These are phyloP conservation scores for Eriocheir sinensis DNA, from an alignment of 1,140 invertebrate species.

Conservation along the genomic window DNA sequence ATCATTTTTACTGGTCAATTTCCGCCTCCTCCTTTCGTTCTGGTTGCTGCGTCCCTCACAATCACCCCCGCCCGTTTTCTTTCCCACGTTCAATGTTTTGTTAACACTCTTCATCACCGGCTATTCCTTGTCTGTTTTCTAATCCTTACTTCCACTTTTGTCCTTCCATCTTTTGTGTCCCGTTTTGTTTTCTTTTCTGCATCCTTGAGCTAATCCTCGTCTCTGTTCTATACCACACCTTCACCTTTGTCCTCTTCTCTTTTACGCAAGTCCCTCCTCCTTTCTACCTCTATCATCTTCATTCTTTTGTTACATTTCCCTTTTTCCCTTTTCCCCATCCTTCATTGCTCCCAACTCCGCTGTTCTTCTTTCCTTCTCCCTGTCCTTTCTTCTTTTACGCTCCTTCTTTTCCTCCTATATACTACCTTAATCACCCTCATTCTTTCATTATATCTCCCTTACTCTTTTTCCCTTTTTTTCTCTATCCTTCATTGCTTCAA, in stretches of 20 bases:
- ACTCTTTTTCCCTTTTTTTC: background rate
- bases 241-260: background rate
- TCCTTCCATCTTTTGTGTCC: background rate
- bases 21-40: background rate
- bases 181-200: background rate
- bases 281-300: background rate
- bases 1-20: no score
- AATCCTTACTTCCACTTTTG: background rate
- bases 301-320: background rate
- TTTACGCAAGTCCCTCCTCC: no score
- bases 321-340: background rate
- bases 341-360: background rate
- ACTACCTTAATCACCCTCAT: background rate
- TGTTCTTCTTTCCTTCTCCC: background rate
- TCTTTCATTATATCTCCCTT: background rate
- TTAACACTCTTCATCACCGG: background rate
- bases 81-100: background rate
- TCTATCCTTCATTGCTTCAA: background rate
- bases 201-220: background rate
- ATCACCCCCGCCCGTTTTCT: background rate
- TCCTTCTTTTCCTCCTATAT: background rate
- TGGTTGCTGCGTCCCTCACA: background rate
- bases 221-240: background rate
- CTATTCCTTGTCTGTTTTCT: background rate
- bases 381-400: no score